phyloP scores from a whole-genome alignment of 2,888 invertebrate genomes.

The Tipula helvola region DNA sequence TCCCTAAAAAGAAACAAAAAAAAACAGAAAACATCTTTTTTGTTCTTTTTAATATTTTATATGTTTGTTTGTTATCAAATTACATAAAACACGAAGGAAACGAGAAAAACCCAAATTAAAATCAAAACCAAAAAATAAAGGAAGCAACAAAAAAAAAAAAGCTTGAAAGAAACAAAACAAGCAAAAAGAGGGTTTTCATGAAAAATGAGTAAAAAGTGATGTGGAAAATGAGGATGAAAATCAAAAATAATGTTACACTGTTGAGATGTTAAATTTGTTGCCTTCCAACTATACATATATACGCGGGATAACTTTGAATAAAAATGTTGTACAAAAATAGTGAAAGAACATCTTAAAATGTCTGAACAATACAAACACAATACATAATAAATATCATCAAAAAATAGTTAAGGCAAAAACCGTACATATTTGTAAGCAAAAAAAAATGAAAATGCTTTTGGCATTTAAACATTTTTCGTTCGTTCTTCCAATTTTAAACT shows the following conservation, averaged over 20 bases:
- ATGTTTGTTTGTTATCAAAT: neutral
- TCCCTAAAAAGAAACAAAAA: neutral
- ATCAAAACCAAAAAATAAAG: neutral
- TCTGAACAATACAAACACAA: neutral
- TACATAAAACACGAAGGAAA: neutral
- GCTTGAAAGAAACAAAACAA: neutral
- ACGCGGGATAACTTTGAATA: neutral
- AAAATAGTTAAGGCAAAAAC: neutral
- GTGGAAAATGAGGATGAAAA: neutral
- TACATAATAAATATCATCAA: neutral
- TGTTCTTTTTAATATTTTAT: neutral
- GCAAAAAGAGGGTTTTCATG: neutral
- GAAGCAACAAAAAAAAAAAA: neutral
- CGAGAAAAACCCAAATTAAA: neutral
- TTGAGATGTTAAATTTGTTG: neutral
- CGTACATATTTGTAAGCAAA: neutral
- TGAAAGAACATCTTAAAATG: neutral
- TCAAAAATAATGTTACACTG: neutral
- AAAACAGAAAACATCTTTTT: neutral
- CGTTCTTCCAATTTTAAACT: neutral
- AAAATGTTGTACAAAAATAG: neutral
- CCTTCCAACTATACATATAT: neutral
- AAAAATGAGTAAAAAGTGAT: too few relatives aligned
- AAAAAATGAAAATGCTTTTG: neutral
- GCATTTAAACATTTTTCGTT: neutral